Evolutionary conservation across 2,113 vertebrate genomes (phyloP), one percentile per base, ranked within the genome.

Genomic region (Saguinus imperator): DNA sequence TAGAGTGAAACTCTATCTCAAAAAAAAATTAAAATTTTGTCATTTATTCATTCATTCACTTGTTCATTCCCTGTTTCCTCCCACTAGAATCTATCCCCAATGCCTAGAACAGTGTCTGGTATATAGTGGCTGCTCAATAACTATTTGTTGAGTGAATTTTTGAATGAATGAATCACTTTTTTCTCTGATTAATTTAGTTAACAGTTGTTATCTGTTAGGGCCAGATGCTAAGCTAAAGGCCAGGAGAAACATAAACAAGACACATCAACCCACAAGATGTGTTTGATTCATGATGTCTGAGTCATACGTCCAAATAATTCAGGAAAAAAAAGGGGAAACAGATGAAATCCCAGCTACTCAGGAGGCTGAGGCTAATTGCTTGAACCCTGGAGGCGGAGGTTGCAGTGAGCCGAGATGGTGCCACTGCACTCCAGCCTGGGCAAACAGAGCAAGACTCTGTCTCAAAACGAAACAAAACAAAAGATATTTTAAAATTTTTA

Each of bases 201-300:
- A 29, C 8, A 25, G 45, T 96, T 89, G 37, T 92, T 79, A 75
- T 82, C 40, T 76, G 5, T 45, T 76, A 43, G 82, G 64, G 23
- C 45, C 84, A 95, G 87, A 73, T 35, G n/a, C 43, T 48, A 76
- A 72, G 35, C 18, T 66, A 79, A 89, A 48, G 55, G 20, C n/a
- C 35, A n/a, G 70, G 70, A 37, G 40, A 79, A 89, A 93, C 61
- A 81, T 43, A 68, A 91, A 48, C 27, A 40, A 81, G 58, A 64
- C 20, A 37, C 10, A 50, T 21, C 13, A 89, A 17, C 43, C 10
- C 43, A 61, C 45, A 57, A 64, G 57, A 89, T 80, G 29, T 64
- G 32, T 52, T 91, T 92, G 52, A 68, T 66, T 96, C 90, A 21
- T 48, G 37, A 58, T 37, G 17, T 73, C 79, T 92, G 79, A 95